phyloP scores from a whole-genome alignment of 2,113 vertebrate genomes.

The Channa maculata region DNA sequence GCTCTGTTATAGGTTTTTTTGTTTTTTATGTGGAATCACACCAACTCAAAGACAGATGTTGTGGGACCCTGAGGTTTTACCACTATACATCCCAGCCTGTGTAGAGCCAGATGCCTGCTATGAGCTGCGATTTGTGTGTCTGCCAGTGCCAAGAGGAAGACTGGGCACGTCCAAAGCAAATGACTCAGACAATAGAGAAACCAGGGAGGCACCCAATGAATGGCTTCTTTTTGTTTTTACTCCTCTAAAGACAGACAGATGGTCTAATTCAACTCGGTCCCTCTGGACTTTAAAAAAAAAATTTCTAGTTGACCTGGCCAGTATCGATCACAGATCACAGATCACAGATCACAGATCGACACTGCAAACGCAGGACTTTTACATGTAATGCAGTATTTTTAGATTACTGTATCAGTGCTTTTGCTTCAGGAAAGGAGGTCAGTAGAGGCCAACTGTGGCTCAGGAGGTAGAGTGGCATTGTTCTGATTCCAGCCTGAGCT shows the following conservation, averaged over 20 bases:
- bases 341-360: no score
- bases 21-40: neutral
- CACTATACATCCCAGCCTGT: neutral
- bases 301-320: neutral
- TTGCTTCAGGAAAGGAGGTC: no score
- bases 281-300: neutral
- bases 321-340: no score
- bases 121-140: conserved; percentile 18
- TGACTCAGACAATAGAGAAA: conserved; percentile 57
- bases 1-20: no score
- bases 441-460: no score
- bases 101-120: conserved; percentile 25
- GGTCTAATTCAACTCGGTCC: conserved; percentile 60
- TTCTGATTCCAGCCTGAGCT: conserved; percentile 12
- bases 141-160: conserved; percentile 20
- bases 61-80: conserved; percentile 26
- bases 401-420: no score
- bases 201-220: conserved; percentile 60
- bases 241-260: conserved; percentile 64
- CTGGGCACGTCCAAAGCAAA: conserved; percentile 50
- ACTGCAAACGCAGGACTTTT: no score
- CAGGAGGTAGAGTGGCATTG: no score
- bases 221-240: conserved; percentile 59
- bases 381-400: no score
- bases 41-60: conserved; percentile 15